Conservation (phyloP, 2,113 vertebrate species). For the Dromaius novaehollandiae region DNA sequence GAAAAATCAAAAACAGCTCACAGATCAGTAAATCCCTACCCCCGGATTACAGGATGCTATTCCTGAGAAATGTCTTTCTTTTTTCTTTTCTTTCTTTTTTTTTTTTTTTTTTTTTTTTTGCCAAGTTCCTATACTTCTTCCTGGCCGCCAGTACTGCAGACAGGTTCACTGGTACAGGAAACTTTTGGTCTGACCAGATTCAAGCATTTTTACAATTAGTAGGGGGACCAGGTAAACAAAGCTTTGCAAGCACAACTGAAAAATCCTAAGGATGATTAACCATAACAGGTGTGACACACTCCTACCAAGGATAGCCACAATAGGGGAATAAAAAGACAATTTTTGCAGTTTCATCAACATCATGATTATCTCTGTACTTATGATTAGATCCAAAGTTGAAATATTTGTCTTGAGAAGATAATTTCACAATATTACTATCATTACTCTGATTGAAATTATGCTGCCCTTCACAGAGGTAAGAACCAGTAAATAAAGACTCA, state of each 20-base stretch:
- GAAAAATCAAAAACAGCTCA: not conserved
- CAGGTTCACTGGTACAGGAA: not conserved
- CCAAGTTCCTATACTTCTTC: not conserved
- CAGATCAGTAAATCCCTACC: not conserved
- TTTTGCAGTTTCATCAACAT: not conserved
- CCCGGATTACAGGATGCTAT: not conserved
- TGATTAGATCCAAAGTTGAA: not conserved
- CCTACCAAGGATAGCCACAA: not conserved
- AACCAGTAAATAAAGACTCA: accelerated
- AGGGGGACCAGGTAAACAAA: not conserved
- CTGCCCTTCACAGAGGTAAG: not conserved
- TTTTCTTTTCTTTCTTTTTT: too few species aligned
- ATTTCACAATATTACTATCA: not conserved
- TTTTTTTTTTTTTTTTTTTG: not conserved
- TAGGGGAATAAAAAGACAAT: not conserved
- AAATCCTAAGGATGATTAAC: not conserved
- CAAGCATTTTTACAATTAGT: not conserved
- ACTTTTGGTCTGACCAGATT: not conserved
- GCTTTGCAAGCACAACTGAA: not conserved
- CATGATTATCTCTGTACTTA: not conserved
- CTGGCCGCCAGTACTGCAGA: not conserved
- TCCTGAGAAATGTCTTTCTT: not conserved
- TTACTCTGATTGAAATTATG: not conserved
- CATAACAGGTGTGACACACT: not conserved
- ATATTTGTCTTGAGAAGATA: not conserved